Evolutionary conservation across 92 coral and sea anemone species (phyloP).

Genomic region (Parazoanthus swiftii): DNA sequence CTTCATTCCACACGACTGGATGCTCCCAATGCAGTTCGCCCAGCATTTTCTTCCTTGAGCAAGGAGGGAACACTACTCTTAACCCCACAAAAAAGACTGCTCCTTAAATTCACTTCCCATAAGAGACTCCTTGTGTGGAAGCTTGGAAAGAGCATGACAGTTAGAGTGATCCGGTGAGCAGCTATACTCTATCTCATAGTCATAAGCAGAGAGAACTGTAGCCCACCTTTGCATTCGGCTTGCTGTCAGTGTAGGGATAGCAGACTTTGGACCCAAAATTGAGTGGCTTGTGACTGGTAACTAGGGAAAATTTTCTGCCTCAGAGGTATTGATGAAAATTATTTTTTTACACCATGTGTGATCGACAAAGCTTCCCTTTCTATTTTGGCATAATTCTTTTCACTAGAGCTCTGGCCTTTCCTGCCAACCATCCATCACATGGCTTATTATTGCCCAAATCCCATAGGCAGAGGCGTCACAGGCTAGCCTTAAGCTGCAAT

Average conservation of each 20-base stretch:
- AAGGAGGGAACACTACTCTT: slow-evolving; percentile 18
- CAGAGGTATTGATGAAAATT: slow-evolving; percentile 48
- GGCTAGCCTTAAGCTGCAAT: neutral
- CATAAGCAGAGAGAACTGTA: slow-evolving; percentile 56
- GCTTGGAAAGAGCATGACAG: slow-evolving; percentile 36
- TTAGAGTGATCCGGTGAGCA: slow-evolving; percentile 51
- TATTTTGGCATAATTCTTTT: slow-evolving; percentile 51
- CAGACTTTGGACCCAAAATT: slow-evolving; percentile 55
- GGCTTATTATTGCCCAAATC: neutral
- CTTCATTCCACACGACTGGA: slow-evolving; percentile 54
- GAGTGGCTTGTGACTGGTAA: slow-evolving; percentile 48
- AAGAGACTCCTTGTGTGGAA: neutral
- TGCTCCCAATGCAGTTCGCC: slow-evolving; percentile 25
- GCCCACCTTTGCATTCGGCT: slow-evolving; percentile 59
- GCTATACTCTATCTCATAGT: slow-evolving; percentile 45
- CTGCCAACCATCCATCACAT: neutral
- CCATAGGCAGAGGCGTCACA: slow-evolving; percentile 26
- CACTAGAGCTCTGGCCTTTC: slow-evolving; percentile 32
- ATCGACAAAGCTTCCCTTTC: slow-evolving; percentile 37
- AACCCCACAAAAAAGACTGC: slow-evolving; percentile 25
- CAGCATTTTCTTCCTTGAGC: slow-evolving; percentile 5
- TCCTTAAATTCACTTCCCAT: slow-evolving; percentile 1
- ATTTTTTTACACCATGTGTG: slow-evolving; percentile 21
- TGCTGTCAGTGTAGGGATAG: slow-evolving; percentile 61
- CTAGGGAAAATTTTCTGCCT: slow-evolving; percentile 43